phyloP scores from a whole-genome alignment of 1,140 invertebrate genomes.

The Zaprionus gabonicus region DNA sequence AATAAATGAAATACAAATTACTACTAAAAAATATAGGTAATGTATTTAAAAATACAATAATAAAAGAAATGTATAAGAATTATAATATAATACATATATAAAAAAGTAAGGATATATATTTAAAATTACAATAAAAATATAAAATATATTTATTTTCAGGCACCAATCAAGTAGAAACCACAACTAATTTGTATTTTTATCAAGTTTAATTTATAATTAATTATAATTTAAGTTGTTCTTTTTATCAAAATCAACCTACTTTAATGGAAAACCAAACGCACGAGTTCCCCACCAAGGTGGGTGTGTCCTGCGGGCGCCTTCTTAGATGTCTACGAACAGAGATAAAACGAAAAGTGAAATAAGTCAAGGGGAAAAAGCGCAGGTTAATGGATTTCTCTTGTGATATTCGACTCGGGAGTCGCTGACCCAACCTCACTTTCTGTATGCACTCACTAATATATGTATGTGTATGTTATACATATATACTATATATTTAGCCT shows the following conservation, averaged over 20 bases:
- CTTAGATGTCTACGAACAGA: slow-evolving; percentile 28
- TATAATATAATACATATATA: neutral
- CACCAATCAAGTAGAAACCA: neutral
- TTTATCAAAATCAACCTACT: neutral
- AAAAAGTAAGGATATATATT: neutral
- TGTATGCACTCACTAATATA: slow-evolving; percentile 1
- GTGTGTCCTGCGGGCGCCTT: neutral
- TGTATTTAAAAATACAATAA: neutral
- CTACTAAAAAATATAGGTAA: neutral
- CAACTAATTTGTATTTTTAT: no score
- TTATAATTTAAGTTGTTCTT: neutral
- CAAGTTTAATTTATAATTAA: no score
- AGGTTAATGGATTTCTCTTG: slow-evolving; percentile 81
- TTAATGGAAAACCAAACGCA: neutral
- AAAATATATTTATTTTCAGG: neutral
- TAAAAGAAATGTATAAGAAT: neutral
- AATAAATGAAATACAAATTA: neutral
- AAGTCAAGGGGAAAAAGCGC: slow-evolving; percentile 57
- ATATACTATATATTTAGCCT: slow-evolving; percentile 39
- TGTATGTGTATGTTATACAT: slow-evolving; percentile 13
- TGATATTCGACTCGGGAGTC: slow-evolving; percentile 67
- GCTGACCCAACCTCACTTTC: slow-evolving; percentile 41
- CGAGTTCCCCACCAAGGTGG: neutral
- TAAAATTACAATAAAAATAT: neutral
- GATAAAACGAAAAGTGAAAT: slow-evolving; percentile 50